Percentiles rank a stretch among this genome's conserved stretches.
Evolutionary conservation across 2,113 vertebrate genomes (phyloP).

Genomic region (Myrmecophaga tridactyla): DNA sequence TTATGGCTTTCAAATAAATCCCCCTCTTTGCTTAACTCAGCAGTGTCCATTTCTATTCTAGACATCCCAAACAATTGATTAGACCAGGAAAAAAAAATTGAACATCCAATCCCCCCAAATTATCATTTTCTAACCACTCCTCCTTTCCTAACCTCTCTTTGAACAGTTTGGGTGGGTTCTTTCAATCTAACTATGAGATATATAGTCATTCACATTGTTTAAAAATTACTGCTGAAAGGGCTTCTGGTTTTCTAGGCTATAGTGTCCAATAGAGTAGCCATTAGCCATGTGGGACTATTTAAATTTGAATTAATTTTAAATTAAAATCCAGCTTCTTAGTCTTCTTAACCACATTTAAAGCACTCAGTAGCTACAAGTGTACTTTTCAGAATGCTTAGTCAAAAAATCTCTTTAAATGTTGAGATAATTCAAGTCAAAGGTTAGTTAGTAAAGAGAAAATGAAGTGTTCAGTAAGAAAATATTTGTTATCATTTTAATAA

Average conservation of each 20-base stretch:
- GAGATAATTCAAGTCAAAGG: neutral
- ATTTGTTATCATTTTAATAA: neutral
- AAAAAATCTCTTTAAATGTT: neutral
- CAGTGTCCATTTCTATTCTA: neutral
- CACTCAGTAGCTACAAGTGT: neutral
- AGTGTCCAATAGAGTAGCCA: too few species aligned
- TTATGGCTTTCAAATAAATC: neutral
- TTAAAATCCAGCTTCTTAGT: too few species aligned
- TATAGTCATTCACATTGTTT: neutral
- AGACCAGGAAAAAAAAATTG: neutral
- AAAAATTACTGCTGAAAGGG: neutral
- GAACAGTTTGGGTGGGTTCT: neutral
- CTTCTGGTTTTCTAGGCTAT: neutral
- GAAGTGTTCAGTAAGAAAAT: neutral
- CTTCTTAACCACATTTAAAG: neutral
- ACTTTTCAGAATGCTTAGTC: neutral
- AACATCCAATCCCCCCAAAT: neutral
- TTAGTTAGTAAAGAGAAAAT: neutral
- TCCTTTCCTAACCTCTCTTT: too few species aligned
- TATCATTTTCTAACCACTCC: neutral
- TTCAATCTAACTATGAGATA: neutral
- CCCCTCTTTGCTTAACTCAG: neutral
- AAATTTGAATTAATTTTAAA: too few species aligned
- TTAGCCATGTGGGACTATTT: neutral
- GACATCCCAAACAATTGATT: neutral